Base-by-base conservation (phyloP, 1,140 invertebrate genomes). In the Neodiprion fabricii region DNA sequence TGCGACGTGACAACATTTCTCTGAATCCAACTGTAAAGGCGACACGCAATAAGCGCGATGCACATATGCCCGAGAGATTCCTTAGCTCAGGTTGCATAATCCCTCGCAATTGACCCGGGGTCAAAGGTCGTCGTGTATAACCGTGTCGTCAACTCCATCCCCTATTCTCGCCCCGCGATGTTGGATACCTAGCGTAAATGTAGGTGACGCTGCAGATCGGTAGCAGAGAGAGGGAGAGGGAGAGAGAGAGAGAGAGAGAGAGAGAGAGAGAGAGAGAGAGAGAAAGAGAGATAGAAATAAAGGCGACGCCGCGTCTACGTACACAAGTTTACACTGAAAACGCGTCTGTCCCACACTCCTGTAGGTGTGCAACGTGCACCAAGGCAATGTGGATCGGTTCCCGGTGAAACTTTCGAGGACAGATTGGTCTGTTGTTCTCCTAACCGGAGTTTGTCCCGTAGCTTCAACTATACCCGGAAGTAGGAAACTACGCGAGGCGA, bases 211-310 rank as follows among this genome's bases (percentile, higher is more conserved):
- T 61, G 53, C 28, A 40, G 28, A 5, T 40, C 28, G 73, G 72
- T 78, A 53, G n/a, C 40, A 68, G 66, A 73, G 75, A 80, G 76
- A 69, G n/a, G n/a, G 76, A 66, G 71, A 80, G 76, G 69, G 71
- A 50, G 70, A 79, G 50, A 66, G 72, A 71, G 71, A 76, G 76
- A 48, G 68, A 61, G 77, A 75, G 75, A 17, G 73, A 21, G 74
- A 40, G n/a, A 40, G 47, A 66, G 68, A 10, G 67, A 40, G 71
- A 50, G 70, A 79, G 50, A 66, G 72, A 71, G 71, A 76, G 76
- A 48, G 68, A 61, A 75, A 75, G 75, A 17, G 73, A 21, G 74
- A 40, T n/a, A 40, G 47, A 66, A 61, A 10, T 49, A 40, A 40
- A 40, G 28, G 28, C 28, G 28, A 40, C 28, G 28, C 28, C 28